These are phyloP conservation scores for Novumbra hubbsi DNA, from an alignment of 2,797 vertebrate genomes.

Conservation along the genomic window DNA sequence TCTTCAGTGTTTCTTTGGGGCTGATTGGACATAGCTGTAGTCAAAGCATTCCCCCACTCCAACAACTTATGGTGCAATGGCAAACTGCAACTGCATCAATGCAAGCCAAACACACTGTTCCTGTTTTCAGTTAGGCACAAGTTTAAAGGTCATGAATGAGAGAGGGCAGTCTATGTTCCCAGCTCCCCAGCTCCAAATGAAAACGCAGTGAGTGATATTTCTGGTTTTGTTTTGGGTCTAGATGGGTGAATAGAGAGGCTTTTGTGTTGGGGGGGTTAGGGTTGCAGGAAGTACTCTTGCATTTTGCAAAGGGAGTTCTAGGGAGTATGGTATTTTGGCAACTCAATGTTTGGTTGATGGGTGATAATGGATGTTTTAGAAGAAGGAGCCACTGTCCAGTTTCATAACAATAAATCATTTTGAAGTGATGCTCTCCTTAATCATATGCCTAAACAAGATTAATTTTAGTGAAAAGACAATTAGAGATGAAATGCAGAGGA, in stretches of 20 bases:
- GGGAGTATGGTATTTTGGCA: neutral
- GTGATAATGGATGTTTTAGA: no score
- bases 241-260: conserved; percentile 53
- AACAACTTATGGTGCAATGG: conserved; percentile 22
- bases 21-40: neutral
- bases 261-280: conserved; percentile 63
- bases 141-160: conserved; percentile 47
- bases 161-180: conserved; percentile 16
- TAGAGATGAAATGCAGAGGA: no score
- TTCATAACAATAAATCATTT: no score
- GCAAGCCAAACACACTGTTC: conserved; percentile 24
- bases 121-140: conserved; percentile 45
- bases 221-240: conserved; percentile 33
- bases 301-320: conserved; percentile 23
- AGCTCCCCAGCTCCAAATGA: conserved; percentile 39
- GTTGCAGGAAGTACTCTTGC: conserved; percentile 60
- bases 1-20: no score
- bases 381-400: no score
- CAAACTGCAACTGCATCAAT: conserved; percentile 25
- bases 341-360: neutral
- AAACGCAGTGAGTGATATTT: conserved; percentile 60
- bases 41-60: neutral
- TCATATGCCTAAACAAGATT: no score
- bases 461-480: no score
- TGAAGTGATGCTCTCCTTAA: no score